A percentile compares a stretch with the other conserved stretches of the same genome.
phyloP scores from a whole-genome alignment of 2,888 invertebrate species.

The Drosophila setosimentum region DNA sequence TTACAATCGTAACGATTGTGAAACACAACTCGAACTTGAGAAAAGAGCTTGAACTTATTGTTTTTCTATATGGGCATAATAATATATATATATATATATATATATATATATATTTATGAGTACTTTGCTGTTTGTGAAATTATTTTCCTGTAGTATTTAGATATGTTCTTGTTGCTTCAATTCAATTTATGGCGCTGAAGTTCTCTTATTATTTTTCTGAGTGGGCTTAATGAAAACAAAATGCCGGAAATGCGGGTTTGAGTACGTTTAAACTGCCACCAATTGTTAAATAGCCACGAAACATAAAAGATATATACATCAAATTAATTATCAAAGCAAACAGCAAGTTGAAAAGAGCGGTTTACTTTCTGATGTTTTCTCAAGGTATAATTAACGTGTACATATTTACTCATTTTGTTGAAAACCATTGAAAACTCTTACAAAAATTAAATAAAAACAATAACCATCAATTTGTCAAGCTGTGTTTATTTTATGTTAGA shows the following conservation, averaged over 20 bases:
- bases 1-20: conserved; percentile 34
- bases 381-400: background rate
- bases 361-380: background rate
- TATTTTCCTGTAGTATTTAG: conserved; percentile 25
- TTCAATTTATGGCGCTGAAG: conserved; percentile 41
- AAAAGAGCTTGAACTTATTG: conserved; percentile 29
- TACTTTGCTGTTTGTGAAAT: conserved; percentile 43
- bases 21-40: conserved; percentile 26
- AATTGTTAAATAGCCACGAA: conserved; percentile 11
- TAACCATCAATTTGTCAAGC: background rate
- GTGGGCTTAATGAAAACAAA: conserved; percentile 37
- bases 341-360: conserved; percentile 26
- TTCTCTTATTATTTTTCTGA: conserved; percentile 13
- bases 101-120: conserved; percentile 13
- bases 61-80: conserved; percentile 17
- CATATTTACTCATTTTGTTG: background rate
- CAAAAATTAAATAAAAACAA: background rate
- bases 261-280: conserved; percentile 11
- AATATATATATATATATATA: background rate
- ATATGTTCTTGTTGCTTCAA: conserved; percentile 35
- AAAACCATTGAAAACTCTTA: background rate
- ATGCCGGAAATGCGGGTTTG: conserved; percentile 50
- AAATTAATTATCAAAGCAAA: conserved; percentile 23
- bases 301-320: conserved; percentile 12
- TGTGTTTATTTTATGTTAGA: background rate